A percentile compares a stretch with the other conserved stretches of the same genome.
Evolutionary conservation across 2,888 invertebrate genomes (phyloP).

Genomic region (Stenchaetothrips biformis): DNA sequence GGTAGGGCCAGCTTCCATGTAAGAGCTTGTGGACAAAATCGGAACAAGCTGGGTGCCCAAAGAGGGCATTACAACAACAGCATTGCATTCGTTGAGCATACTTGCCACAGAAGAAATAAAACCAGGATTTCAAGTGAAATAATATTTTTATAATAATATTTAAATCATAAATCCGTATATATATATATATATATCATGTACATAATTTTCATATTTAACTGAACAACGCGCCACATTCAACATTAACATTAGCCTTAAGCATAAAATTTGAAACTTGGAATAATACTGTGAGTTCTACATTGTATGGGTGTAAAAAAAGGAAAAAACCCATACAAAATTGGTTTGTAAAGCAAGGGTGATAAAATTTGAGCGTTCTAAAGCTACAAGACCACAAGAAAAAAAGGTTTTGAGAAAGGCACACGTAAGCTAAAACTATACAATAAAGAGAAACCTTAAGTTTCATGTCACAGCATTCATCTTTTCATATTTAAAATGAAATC

Average conservation of each 20-base stretch:
- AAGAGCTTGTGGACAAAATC: no score
- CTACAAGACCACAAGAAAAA: neutral
- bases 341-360: no score
- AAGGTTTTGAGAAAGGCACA: neutral
- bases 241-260: slow-evolving; percentile 11
- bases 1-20: no score
- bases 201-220: slow-evolving; percentile 9
- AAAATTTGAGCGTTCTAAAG: no score
- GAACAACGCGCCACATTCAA: neutral
- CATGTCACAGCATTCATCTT: slow-evolving; percentile 14
- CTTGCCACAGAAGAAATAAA: no score
- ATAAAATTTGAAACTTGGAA: neutral
- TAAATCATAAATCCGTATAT: neutral
- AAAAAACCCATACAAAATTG: neutral
- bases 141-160: slow-evolving; percentile 20
- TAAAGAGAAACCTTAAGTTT: neutral
- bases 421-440: neutral
- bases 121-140: neutral
- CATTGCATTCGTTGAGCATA: no score
- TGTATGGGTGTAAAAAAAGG: neutral
- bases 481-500: neutral
- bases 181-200: neutral
- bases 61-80: no score
- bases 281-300: neutral
- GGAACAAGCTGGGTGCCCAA: no score